Conservation (phyloP, 2,113 vertebrate genomes). For the Macrotis lagotis region DNA sequence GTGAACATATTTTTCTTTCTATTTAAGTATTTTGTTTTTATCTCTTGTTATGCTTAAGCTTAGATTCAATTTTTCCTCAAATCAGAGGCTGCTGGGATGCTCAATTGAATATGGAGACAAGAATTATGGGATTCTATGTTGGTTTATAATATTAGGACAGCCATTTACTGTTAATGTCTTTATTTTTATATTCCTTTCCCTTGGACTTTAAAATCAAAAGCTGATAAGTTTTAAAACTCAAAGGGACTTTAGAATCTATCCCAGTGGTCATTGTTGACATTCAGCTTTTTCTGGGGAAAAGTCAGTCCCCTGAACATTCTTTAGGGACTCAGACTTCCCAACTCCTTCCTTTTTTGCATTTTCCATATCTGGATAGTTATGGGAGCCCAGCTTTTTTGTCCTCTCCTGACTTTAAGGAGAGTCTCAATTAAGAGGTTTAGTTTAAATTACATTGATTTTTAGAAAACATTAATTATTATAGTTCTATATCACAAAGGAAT, state of each 20-base stretch:
- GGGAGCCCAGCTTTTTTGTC: background rate
- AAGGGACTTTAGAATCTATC: background rate
- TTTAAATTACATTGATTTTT: background rate
- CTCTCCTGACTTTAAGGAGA: background rate
- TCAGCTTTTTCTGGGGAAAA: background rate
- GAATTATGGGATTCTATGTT: background rate
- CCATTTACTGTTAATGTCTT: background rate
- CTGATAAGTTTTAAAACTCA: background rate
- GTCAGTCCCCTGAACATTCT: background rate
- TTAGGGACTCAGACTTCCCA: background rate
- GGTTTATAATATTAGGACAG: background rate
- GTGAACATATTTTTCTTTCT: slow-evolving; percentile 58
- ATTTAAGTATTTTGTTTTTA: slow-evolving; percentile 68
- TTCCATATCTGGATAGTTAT: background rate
- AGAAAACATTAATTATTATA: background rate
- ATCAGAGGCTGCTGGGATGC: slow-evolving; percentile 44
- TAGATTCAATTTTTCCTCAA: slow-evolving; percentile 1
- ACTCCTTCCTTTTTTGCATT: background rate
- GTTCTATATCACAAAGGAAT: slow-evolving; percentile 10
- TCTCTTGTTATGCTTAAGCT: slow-evolving; percentile 20
- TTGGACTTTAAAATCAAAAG: slow-evolving; percentile 22
- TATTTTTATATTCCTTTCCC: slow-evolving; percentile 9
- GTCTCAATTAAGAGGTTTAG: background rate
- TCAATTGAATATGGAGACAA: slow-evolving; percentile 10
- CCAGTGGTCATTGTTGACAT: background rate